phyloP scores from a whole-genome alignment of 2,113 vertebrate species.

The Hystrix cristata region DNA sequence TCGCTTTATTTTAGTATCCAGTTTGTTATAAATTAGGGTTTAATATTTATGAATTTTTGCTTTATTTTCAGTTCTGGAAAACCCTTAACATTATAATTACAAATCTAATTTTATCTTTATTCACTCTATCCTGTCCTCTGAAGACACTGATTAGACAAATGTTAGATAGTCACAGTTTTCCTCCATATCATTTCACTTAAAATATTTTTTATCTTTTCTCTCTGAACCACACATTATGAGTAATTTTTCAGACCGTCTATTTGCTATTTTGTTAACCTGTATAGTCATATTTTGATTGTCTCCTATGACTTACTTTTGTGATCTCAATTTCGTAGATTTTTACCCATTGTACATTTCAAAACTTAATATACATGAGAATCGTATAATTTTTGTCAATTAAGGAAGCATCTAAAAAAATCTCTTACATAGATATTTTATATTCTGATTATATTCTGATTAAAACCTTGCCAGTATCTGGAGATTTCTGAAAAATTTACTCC shows the following conservation, averaged over 20 bases:
- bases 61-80: slow-evolving; percentile 6
- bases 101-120: background rate
- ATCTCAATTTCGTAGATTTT: background rate
- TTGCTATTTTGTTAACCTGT: background rate
- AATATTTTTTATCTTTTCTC: background rate
- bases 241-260: background rate
- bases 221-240: background rate
- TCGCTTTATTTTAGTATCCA: background rate
- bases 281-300: background rate
- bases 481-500: background rate
- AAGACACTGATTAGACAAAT: background rate
- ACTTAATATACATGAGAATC: background rate
- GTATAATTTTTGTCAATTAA: background rate
- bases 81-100: background rate
- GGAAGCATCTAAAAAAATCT: background rate
- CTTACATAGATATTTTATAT: background rate
- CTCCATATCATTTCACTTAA: background rate
- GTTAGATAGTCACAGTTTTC: background rate
- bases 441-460: background rate
- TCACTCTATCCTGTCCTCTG: background rate
- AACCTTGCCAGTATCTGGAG: background rate
- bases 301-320: background rate
- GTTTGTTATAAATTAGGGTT: background rate
- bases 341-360: background rate
- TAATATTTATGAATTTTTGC: background rate